Conservation (phyloP, 2,113 vertebrate species). For the Tylochromis polylepis region DNA sequence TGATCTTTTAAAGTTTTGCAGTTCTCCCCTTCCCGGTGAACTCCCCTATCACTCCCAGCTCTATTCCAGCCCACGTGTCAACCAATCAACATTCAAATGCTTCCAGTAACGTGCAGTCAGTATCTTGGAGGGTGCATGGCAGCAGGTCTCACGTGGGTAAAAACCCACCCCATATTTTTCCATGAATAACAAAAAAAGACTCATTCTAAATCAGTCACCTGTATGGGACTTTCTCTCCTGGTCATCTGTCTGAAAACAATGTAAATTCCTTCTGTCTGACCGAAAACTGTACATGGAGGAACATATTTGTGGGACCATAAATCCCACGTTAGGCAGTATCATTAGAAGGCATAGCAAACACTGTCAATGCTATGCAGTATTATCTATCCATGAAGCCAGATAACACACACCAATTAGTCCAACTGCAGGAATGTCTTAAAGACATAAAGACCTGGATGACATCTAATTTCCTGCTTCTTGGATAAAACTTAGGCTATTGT, state of each 20-base stretch:
- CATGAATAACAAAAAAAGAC: background rate
- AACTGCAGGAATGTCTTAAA: background rate
- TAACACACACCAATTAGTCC: rapidly evolving
- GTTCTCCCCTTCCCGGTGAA: background rate
- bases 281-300: background rate
- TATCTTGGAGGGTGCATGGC: background rate
- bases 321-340: background rate
- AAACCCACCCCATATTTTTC: background rate
- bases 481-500: rapidly evolving
- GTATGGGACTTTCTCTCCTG: background rate
- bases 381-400: background rate
- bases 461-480: background rate
- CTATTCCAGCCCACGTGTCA: background rate
- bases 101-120: background rate
- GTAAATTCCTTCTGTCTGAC: background rate
- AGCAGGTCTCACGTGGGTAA: background rate
- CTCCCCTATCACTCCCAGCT: background rate
- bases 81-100: background rate
- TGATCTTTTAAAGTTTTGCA: background rate
- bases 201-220: background rate
- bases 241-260: background rate
- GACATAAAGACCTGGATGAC: background rate
- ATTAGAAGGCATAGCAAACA: background rate
- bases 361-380: no score
- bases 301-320: background rate